These are phyloP conservation scores for Oryzaephilus surinamensis DNA, from an alignment of 1,140 invertebrate genomes.

Conservation along the genomic window DNA sequence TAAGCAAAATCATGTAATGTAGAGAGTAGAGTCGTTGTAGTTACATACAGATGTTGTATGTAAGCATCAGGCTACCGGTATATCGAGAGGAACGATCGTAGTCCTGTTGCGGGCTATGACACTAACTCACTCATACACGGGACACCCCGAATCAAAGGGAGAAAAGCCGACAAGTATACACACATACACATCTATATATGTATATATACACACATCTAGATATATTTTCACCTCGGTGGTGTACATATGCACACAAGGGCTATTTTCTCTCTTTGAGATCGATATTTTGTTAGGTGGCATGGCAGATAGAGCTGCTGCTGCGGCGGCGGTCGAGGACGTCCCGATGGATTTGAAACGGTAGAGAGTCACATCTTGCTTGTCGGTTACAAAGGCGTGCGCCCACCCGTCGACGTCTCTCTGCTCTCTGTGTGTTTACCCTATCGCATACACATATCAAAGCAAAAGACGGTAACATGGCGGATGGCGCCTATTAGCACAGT, in stretches of 20 bases:
- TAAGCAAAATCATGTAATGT: too few relatives aligned
- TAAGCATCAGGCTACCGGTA: too few relatives aligned
- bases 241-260: conserved; percentile 10
- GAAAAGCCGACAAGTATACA: too few relatives aligned
- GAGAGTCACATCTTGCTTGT: conserved; percentile 13
- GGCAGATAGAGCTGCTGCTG: conserved; percentile 1
- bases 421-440: conserved; percentile 15
- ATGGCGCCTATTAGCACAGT: conserved; percentile 21
- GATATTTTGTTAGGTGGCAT: conserved; percentile 7
- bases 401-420: conserved; percentile 1
- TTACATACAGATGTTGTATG: too few relatives aligned
- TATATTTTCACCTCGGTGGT: conserved; percentile 8
- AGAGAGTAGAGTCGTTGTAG: too few relatives aligned
- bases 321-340: conserved; percentile 11
- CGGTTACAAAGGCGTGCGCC: conserved; percentile 12
- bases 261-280: conserved; percentile 5
- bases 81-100: too few relatives aligned
- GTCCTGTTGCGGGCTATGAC: too few relatives aligned
- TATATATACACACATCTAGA: too few relatives aligned
- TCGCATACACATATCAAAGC: conserved; percentile 18
- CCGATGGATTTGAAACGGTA: conserved; percentile 7
- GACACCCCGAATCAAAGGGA: too few relatives aligned
- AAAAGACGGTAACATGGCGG: conserved; percentile 23
- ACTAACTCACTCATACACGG: too few relatives aligned
- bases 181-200: too few relatives aligned